Percentiles rank a stretch among this genome's conserved stretches.
phyloP scores from a whole-genome alignment of 2,888 invertebrate genomes.

The Metopia argyrocephala region DNA sequence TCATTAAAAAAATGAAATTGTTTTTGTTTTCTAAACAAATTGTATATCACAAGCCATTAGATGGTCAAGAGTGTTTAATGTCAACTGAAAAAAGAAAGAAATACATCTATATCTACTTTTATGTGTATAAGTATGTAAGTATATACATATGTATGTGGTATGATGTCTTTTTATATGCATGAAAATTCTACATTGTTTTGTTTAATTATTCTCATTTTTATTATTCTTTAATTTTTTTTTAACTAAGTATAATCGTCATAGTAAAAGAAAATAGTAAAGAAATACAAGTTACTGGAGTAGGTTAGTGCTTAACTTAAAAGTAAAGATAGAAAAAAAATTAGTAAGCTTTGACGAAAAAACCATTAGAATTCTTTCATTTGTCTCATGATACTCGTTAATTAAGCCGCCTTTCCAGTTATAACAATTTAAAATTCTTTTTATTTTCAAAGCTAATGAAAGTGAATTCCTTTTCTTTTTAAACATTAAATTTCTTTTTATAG shows the following conservation, averaged over 20 bases:
- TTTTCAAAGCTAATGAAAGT: slow-evolving; percentile 31
- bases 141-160: too few species aligned
- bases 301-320: slow-evolving; percentile 1
- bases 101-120: too few species aligned
- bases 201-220: background rate
- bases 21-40: slow-evolving; percentile 7
- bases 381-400: background rate
- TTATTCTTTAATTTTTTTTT: background rate
- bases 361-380: background rate
- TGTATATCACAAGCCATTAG: background rate
- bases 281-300: slow-evolving; percentile 41
- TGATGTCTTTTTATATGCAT: too few species aligned
- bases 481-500: background rate
- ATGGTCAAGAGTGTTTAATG: background rate
- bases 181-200: slow-evolving; percentile 18
- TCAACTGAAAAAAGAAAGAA: background rate
- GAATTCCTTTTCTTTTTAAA: background rate
- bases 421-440: background rate
- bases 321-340: background rate
- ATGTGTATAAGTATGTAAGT: too few species aligned
- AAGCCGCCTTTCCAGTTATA: background rate
- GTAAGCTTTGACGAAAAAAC: background rate
- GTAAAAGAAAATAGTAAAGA: slow-evolving; percentile 2
- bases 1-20: slow-evolving; percentile 20
- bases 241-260: background rate